Evolutionary conservation across 1,140 invertebrate species (phyloP).

Genomic region (Bradysia coprophila): DNA sequence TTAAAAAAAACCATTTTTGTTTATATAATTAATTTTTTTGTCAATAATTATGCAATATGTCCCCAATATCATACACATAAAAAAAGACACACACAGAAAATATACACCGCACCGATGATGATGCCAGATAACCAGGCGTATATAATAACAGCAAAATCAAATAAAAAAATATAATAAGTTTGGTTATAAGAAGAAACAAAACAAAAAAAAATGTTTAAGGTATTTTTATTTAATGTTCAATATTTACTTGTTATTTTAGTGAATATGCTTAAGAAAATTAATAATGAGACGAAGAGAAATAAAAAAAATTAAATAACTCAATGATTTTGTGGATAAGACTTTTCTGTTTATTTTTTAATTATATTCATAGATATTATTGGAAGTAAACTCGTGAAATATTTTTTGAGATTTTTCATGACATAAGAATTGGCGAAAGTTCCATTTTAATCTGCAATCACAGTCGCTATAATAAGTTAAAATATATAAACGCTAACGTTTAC

Average conservation of each 20-base stretch:
- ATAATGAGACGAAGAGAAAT: conserved; percentile 14
- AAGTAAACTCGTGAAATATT: no score
- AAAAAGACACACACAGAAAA: no score
- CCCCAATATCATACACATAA: no score
- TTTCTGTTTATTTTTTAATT: conserved; percentile 5
- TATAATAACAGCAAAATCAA: conserved; percentile 6
- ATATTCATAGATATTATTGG: conserved; percentile 4
- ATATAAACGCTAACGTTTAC: no score
- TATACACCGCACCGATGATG: no score
- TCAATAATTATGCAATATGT: neutral
- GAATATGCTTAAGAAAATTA: conserved; percentile 12
- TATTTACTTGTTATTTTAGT: conserved; percentile 7
- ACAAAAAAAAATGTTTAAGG: conserved; percentile 11
- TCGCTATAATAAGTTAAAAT: no score
- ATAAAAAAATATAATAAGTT: neutral
- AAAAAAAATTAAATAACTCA: conserved; percentile 12
- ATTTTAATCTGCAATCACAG: no score
- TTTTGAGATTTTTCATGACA: no score
- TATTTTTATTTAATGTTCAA: conserved; percentile 6
- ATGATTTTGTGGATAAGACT: conserved; percentile 5
- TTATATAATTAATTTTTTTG: no score
- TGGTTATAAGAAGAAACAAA: conserved; percentile 10
- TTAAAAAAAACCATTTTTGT: no score
- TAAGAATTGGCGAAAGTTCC: no score
- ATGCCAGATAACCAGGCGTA: no score